Base-by-base conservation (phyloP, 1,140 invertebrate genomes). In the Heliconius hermathena region DNA sequence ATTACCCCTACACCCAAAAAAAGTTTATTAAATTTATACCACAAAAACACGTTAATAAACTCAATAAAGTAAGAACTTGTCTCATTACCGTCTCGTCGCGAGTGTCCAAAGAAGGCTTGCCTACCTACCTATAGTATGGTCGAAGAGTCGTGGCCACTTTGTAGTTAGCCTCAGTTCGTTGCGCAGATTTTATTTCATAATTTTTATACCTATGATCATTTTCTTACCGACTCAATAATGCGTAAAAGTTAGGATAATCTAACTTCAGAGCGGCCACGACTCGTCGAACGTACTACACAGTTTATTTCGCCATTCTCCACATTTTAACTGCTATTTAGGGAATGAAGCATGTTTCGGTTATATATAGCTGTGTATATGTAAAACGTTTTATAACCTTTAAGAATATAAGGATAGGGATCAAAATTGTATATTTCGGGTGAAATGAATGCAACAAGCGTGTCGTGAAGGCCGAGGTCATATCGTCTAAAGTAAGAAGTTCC, bases 401-500 rank as follows among this genome's bases (percentile, higher is more conserved):
- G 16, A 8, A 16, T 13, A 26, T n/a, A 11, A 3, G 6, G 0
- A 1, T 76, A 76, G 41, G 22, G 16, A 20, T 73, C 18, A 80
- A 22, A 60, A 72, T 80, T 20, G 38, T 20, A 36, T 6, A 20
- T 13, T 36, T 22, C 3, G n/a, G 18, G 20, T 16, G 11, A 33
- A 8, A 38, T 72, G 54, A 76, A 80, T 80, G 78, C 78, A 80
- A 71, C 60, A 49, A 73, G 70, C 74, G 78, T 80, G 49, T 76
- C 78, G 78, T 79, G 78, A 79, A 79, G 78, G 78, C 78, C 66
- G 74, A 80, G 78, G 78, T 80, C 78, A 74, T 16, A 36, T 76
- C 46, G 74, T 33, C 73, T 38, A 74, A 78, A 78, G 16, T 74
- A 38, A 71, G 36, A 71, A 54, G 70, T 80, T 79, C 78, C 78